phyloP scores from a whole-genome alignment of 1,140 invertebrate genomes.

The Bradysia coprophila region DNA sequence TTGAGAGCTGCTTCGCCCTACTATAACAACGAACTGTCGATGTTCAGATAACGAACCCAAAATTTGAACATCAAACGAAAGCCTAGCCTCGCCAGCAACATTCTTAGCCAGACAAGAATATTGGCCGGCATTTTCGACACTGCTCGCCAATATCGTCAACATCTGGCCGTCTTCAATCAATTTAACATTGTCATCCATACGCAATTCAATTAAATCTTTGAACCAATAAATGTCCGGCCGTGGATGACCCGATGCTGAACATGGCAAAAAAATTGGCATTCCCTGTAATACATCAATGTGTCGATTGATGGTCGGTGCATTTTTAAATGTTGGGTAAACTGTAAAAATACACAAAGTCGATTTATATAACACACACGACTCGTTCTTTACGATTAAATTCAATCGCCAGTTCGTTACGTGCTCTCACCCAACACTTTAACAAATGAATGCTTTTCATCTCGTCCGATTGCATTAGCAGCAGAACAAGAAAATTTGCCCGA shows the following conservation, averaged over 20 bases:
- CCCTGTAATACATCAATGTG: not conserved
- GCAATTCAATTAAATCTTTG: not conserved
- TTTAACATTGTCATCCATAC: not conserved
- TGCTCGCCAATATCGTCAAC: not conserved
- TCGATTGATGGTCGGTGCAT: not conserved
- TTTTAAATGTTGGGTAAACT: not conserved
- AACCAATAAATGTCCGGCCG: not conserved
- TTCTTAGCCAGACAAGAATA: not conserved
- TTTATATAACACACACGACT: no score
- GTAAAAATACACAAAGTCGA: no score
- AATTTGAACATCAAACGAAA: no score
- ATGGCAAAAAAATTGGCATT: not conserved
- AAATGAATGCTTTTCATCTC: not conserved
- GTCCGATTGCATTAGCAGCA: not conserved
- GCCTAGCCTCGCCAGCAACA: not conserved
- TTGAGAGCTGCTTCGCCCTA: no score
- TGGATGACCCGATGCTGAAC: no score
- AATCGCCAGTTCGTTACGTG: no score
- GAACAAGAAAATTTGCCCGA: not conserved
- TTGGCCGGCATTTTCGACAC: not conserved
- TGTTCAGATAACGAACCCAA: no score
- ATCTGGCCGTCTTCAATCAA: not conserved
- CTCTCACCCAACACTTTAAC: not conserved
- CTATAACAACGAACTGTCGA: no score
- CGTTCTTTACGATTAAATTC: no score